Conservation (phyloP, 2,113 vertebrate species). For the Pleuronectes platessa region DNA sequence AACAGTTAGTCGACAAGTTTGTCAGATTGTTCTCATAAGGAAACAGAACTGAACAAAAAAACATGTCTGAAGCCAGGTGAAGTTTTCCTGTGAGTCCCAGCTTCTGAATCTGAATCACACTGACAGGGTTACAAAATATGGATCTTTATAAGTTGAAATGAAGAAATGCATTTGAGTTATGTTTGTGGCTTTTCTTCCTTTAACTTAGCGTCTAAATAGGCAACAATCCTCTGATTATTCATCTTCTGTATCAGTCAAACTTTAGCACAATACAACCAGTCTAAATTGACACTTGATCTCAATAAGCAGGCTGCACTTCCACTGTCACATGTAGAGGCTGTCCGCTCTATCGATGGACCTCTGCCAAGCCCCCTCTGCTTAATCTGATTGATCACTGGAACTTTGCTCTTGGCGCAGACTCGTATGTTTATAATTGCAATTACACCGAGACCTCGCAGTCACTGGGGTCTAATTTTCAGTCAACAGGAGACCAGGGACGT, state of each 20-base stretch:
- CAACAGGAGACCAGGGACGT: conserved; percentile 37
- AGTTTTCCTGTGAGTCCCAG: too few species aligned
- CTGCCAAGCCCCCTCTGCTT: conserved; percentile 17
- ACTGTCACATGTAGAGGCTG: neutral
- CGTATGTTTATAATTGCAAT: conserved; percentile 53
- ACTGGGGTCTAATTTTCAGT: conserved; percentile 58
- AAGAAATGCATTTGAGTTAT: neutral
- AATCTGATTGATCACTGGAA: conserved; percentile 50
- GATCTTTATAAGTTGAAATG: neutral
- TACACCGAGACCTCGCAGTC: conserved; percentile 39
- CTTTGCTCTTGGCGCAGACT: conserved; percentile 51
- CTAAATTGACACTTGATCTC: neutral
- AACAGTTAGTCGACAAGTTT: too few species aligned
- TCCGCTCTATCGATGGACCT: conserved; percentile 6
- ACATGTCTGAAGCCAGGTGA: too few species aligned
- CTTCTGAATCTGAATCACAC: neutral
- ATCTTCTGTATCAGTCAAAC: too few species aligned
- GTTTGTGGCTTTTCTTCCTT: neutral
- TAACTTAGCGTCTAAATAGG: neutral
- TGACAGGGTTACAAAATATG: neutral
- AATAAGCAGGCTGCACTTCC: neutral
- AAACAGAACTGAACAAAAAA: too few species aligned
- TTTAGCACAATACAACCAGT: neutral
- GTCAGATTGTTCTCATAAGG: too few species aligned
- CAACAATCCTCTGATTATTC: neutral